Evolutionary conservation across 2,888 invertebrate genomes (phyloP), one percentile per base, ranked within the genome.

Genomic region (Dorcus hopei): DNA sequence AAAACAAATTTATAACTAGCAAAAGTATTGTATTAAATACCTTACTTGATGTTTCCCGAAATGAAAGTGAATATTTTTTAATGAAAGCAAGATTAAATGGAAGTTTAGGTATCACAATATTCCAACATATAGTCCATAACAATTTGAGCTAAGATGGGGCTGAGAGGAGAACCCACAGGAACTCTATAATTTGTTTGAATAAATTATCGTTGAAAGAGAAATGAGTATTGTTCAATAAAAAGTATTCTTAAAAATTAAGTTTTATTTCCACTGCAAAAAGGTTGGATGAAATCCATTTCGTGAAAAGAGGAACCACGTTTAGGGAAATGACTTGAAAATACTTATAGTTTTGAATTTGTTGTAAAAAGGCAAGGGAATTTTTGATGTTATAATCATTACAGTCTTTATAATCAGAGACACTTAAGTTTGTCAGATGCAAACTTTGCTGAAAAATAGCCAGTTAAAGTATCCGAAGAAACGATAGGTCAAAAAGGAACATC

Each of bases 401-500:
- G 1, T 9, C 4, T 9, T 11, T 11, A 1, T 39, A 38, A 38
- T 16, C 11, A n/a, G 7, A 6, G 7, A 9, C 1, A 14, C 14
- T 1, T 38, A 11, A 55, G 16, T n/a, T 41, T 55, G n/a, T 55
- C 49, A 33, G 49, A 38, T 38, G 49, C 41, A 33, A 41, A 55
- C 23, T 39, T 55, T 4, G 55, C 49, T 33, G 19, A 45, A 8
- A 45, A 43, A 14, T 42, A 58, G 40, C 41, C 54, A 23, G 48
- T 41, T 58, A 42, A 55, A n/a, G 33, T 49, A 39, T 40, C 40
- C 33, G 26, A 49, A 33, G 49, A 39, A 49, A 49, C 26, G 42
- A 55, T 55, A 8, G 55, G 55, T 55, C 50, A 14, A 6, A 55
- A 49, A 5, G 55, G 41, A 23, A 40, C 33, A 39, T 49, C 39